Conservation (phyloP, 1,140 invertebrate genomes). For the Cecropterus lyciades region DNA sequence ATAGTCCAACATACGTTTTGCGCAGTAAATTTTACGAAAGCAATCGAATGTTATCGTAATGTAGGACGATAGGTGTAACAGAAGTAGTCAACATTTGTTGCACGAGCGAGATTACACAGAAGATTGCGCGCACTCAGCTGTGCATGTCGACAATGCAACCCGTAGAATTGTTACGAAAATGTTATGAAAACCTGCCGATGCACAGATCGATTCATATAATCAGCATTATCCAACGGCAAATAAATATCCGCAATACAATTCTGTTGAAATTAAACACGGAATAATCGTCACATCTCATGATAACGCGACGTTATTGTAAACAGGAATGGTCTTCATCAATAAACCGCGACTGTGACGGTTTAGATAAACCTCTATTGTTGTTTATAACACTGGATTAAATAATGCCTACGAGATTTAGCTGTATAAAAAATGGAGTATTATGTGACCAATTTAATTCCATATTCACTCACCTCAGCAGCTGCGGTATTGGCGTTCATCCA, state of each 20-base stretch:
- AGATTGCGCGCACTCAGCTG: constrained; percentile 19
- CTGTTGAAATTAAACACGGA: constrained; percentile 40
- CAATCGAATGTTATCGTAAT: not conserved
- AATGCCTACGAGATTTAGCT: constrained; percentile 21
- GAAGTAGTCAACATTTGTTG: constrained; percentile 1
- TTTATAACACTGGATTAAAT: constrained; percentile 4
- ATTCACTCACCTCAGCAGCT: constrained; percentile 73
- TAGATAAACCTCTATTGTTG: constrained; percentile 36
- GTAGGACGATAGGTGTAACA: constrained; percentile 2
- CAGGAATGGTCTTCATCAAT: constrained; percentile 53
- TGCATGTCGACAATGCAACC: constrained; percentile 1
- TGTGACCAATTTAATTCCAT: constrained; percentile 48
- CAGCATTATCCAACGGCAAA: constrained; percentile 10
- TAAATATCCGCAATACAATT: constrained; percentile 11
- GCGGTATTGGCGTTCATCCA: constrained; percentile 79
- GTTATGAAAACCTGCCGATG: constrained; percentile 22
- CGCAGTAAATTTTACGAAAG: constrained; percentile 3
- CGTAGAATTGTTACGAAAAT: constrained; percentile 11
- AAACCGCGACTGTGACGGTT: constrained; percentile 45
- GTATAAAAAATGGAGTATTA: constrained; percentile 45
- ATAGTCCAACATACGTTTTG: not conserved
- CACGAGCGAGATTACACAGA: constrained; percentile 12
- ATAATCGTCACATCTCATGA: constrained; percentile 44
- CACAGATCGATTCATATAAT: constrained; percentile 5
- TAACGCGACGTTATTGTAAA: constrained; percentile 51